These are phyloP conservation scores for Lepeophtheirus salmonis DNA, from an alignment of 1,140 invertebrate species.

Conservation along the genomic window DNA sequence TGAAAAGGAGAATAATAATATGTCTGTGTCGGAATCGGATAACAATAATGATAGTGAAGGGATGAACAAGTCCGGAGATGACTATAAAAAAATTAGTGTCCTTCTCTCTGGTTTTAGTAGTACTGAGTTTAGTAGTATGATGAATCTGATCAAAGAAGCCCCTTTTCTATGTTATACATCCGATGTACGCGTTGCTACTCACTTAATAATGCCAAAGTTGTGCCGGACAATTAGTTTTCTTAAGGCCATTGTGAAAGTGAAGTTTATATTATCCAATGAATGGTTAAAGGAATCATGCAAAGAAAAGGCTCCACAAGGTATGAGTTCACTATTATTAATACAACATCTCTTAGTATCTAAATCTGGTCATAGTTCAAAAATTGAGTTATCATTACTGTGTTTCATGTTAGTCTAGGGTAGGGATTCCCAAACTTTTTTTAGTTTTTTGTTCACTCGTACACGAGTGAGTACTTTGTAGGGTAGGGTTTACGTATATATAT, in stretches of 20 bases:
- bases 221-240: constrained; percentile 66
- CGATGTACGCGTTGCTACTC: constrained; percentile 49
- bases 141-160: neutral
- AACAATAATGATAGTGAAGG: constrained; percentile 1
- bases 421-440: too few relatives aligned
- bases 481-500: too few relatives aligned
- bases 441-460: too few relatives aligned
- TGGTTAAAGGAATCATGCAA: constrained; percentile 63
- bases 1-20: neutral
- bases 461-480: too few relatives aligned
- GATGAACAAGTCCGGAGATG: too few relatives aligned
- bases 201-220: constrained; percentile 56
- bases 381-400: too few relatives aligned
- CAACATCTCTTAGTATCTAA: too few relatives aligned
- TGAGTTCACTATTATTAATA: too few relatives aligned
- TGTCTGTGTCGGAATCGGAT: neutral
- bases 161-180: constrained; percentile 27
- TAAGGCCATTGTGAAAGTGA: constrained; percentile 49
- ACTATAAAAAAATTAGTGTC: too few relatives aligned
- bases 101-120: constrained; percentile 7
- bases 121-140: neutral
- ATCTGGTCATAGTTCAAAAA: too few relatives aligned
- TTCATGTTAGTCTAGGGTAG: too few relatives aligned
- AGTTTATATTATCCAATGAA: constrained; percentile 52
- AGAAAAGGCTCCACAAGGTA: constrained; percentile 31